phyloP scores from a whole-genome alignment of 2,888 invertebrate genomes.

The Campoplex capitator region DNA sequence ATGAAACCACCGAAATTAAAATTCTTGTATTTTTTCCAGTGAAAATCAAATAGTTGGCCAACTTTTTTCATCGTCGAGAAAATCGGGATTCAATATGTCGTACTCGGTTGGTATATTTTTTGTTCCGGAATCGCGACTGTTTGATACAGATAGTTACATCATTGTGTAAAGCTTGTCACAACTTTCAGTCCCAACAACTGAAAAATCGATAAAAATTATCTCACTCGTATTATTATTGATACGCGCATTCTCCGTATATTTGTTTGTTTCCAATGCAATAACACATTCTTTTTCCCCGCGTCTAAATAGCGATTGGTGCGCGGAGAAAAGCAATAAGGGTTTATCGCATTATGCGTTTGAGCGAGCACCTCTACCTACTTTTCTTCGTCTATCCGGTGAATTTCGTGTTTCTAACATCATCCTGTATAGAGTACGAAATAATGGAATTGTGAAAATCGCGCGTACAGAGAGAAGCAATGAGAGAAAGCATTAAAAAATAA shows the following conservation, averaged over 20 bases:
- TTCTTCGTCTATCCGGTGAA: background rate
- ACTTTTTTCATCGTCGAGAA: background rate
- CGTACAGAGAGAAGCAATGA: background rate
- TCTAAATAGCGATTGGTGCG: background rate
- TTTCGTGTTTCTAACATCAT: constrained; percentile 35
- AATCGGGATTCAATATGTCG: background rate
- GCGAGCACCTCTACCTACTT: background rate
- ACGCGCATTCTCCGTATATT: background rate
- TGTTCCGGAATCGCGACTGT: background rate
- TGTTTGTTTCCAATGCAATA: no score
- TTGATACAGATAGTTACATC: background rate
- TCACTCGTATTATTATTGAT: constrained; percentile 2
- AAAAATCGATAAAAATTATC: background rate
- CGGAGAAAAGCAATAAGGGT: constrained; percentile 1
- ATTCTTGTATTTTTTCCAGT: background rate
- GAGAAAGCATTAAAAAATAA: constrained; percentile 10
- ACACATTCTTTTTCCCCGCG: background rate
- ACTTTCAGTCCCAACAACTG: background rate
- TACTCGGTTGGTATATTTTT: constrained; percentile 23
- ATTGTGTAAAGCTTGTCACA: background rate
- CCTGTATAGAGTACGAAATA: constrained; percentile 32
- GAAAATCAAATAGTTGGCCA: constrained; percentile 15
- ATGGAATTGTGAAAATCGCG: constrained; percentile 31
- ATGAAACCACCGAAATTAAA: background rate
- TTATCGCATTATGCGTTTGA: background rate